Base-by-base conservation (phyloP, 2,797 vertebrate genomes). In the Sorex maritimensis region DNA sequence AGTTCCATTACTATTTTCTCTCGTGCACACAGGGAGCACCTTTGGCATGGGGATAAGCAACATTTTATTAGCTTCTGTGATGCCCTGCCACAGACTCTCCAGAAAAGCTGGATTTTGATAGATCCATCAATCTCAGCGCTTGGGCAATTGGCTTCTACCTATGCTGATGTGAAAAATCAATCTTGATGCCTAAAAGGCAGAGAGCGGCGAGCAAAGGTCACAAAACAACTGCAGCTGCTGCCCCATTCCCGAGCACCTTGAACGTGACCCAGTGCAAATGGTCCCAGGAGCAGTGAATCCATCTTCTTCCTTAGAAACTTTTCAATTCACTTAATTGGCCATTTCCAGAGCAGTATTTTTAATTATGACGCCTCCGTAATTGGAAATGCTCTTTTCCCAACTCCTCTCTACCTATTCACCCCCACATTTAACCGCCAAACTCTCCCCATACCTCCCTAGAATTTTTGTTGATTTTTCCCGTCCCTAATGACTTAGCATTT, bases 151-250 rank as follows among this genome's bases (percentile, higher is more conserved):
- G 65, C 89, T 92, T 97, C 94, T 90, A 95, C 78, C 84, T 86
- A 84, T 38, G 73, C 46, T 95, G 81, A 91, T 88, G 85, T 77
- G 93, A 87, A 97, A 98, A 98, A 97, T 98, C 95, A 95, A 88
- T 98, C 96, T 95, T 26, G 83, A 6, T 95, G 97, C 95, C 92
- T 92, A 93, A 93, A 95, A 95, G 97, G 95, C 78, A 85, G 69
- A 93, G 92, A 3, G 23, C 68, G 94, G 83, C 69, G 1, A 0
- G 74, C 96, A 95, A 96, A 96, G 94, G 95, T 97, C 96, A 96
- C 65, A 86, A 30, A 93, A 90, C 96, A 86, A 81, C 90, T 90
- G 85, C 14, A 89, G 88, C 15, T 61, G 58, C 58, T 61, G 19
- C 58, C 58, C 17, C 58, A 61, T 6, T 61, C 58, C 58, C 21